Conservation (phyloP, 2,113 vertebrate genomes). For the Plestiodon gilberti region DNA sequence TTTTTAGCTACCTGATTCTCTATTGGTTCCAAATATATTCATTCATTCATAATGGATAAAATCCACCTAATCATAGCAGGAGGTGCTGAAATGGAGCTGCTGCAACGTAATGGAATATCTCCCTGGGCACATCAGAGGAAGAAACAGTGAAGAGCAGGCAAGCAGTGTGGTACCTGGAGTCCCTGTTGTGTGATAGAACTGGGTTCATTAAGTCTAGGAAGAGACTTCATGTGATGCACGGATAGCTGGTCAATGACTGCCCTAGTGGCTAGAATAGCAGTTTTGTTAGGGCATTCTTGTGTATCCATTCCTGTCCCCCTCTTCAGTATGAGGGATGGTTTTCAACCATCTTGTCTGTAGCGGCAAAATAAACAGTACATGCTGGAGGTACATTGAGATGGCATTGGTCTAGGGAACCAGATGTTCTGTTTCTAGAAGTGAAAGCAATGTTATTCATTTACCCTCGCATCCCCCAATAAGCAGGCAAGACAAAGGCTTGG, state of each 20-base stretch:
- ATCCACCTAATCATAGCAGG: background rate
- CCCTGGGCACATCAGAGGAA: background rate
- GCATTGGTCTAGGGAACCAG: background rate
- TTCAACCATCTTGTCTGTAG: background rate
- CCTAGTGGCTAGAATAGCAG: background rate
- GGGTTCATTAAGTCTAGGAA: conserved; percentile 19
- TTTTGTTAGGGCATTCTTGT: conserved; percentile 4
- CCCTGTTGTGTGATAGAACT: conserved; percentile 24
- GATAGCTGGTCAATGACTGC: background rate
- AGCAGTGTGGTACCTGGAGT: background rate
- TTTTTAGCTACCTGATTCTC: conserved; percentile 8
- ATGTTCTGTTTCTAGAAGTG: background rate
- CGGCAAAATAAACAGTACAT: background rate
- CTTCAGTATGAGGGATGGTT: background rate
- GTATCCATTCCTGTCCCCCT: background rate
- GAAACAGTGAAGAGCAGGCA: conserved; percentile 1
- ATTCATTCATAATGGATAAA: conserved; percentile 28
- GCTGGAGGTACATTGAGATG: background rate
- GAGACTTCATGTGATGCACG: background rate
- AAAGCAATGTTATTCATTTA: background rate
- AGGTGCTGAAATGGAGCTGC: conserved; percentile 8
- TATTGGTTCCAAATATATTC: conserved; percentile 28
- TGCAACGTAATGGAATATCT: background rate
- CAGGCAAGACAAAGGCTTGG: too few relatives aligned
- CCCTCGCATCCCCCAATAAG: too few relatives aligned